Evolutionary conservation across 2,888 invertebrate species (phyloP).

Genomic region (Xiphydria camelus): DNA sequence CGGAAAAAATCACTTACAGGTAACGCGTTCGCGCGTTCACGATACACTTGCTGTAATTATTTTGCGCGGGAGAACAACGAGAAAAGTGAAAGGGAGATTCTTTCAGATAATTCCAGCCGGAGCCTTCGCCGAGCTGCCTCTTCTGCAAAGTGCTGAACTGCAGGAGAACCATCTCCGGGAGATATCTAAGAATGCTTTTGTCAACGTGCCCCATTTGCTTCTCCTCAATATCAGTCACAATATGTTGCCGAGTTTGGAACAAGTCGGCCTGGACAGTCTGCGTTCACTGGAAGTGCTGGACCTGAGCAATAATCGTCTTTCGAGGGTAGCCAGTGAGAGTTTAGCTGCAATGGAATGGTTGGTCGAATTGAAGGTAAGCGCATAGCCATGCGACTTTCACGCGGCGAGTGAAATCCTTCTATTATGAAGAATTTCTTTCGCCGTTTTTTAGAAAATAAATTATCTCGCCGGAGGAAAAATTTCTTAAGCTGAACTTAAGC

Average conservation of each 20-base stretch:
- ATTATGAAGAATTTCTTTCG: background rate
- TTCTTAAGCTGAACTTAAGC: no score
- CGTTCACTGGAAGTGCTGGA: conserved; percentile 84
- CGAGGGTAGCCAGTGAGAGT: conserved; percentile 67
- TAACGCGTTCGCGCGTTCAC: conserved; percentile 37
- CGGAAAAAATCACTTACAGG: conserved; percentile 73
- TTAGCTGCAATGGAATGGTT: conserved; percentile 82
- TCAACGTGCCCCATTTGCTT: conserved; percentile 75
- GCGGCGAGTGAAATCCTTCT: conserved; percentile 42
- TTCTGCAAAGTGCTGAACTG: conserved; percentile 73
- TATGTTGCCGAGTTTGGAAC: conserved; percentile 73
- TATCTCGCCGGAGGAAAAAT: no score
- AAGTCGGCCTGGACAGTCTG: conserved; percentile 73
- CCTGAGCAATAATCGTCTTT: conserved; percentile 77
- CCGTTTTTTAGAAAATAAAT: no score
- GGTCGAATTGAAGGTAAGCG: conserved; percentile 72
- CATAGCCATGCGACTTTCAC: conserved; percentile 36
- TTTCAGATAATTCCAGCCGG: conserved; percentile 66
- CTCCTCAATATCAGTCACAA: conserved; percentile 85
- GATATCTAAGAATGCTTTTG: conserved; percentile 75
- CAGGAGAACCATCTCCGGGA: conserved; percentile 78
- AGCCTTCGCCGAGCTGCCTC: conserved; percentile 76
- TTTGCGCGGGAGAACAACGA: conserved; percentile 4
- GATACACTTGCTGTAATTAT: background rate
- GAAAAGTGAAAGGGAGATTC: background rate